Conservation (phyloP, 2,797 vertebrate genomes). For the Acanthiza pusilla region DNA sequence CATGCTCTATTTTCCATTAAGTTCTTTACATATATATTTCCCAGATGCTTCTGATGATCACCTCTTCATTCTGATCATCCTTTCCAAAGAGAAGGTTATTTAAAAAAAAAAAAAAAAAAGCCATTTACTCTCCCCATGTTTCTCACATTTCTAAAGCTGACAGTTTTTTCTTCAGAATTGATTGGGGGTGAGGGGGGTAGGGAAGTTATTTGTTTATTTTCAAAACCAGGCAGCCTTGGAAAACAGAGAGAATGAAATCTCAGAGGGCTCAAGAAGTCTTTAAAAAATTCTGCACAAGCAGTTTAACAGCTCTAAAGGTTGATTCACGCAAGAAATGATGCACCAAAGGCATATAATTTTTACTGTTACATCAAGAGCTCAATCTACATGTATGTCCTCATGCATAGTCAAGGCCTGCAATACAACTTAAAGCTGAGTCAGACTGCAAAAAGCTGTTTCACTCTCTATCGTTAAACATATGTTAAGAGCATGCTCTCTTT, state of each 20-base stretch:
- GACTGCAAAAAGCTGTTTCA: not conserved
- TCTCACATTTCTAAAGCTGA: not conserved
- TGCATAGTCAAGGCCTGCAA: not conserved
- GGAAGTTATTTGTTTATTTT: not conserved
- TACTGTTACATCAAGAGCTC: not conserved
- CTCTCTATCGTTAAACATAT: not conserved
- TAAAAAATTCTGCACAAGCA: not conserved
- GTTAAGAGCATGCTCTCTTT: not conserved
- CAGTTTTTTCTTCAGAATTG: not conserved
- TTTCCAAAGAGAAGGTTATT: not conserved
- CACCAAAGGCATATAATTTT: not conserved
- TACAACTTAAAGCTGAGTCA: not conserved
- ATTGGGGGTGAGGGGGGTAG: not conserved
- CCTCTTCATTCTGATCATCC: not conserved
- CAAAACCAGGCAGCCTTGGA: not conserved
- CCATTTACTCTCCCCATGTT: not conserved
- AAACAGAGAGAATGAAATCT: conserved; percentile 2
- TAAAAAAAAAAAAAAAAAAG: not conserved
- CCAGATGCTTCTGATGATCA: not conserved
- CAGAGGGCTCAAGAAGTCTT: not conserved
- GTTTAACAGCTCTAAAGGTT: not conserved
- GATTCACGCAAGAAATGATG: not conserved
- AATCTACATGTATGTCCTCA: not conserved
- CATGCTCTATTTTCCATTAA: not conserved
- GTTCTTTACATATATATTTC: not conserved